These are phyloP conservation scores for Dendrolimus kikuchii DNA, from an alignment of 1,140 invertebrate species.

Conservation along the genomic window DNA sequence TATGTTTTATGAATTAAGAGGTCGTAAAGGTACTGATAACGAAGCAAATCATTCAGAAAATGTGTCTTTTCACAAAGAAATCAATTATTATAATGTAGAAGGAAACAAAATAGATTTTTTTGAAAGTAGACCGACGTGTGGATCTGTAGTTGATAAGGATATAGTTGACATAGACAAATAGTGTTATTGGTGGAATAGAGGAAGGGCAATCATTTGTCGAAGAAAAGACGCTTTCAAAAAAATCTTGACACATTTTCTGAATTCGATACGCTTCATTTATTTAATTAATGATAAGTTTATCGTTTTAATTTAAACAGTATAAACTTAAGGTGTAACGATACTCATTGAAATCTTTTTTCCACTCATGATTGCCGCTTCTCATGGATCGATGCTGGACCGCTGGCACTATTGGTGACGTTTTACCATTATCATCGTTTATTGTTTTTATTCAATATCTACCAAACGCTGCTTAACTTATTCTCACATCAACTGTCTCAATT, in stretches of 20 bases:
- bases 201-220: slow-evolving; percentile 69
- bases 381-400: slow-evolving; percentile 59
- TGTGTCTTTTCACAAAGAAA: slow-evolving; percentile 89
- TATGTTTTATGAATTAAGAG: slow-evolving; percentile 26
- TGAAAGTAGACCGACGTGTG: slow-evolving; percentile 68
- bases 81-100: slow-evolving; percentile 43
- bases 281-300: slow-evolving; percentile 7
- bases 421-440: slow-evolving; percentile 15
- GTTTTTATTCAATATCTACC: slow-evolving; percentile 24
- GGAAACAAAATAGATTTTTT: slow-evolving; percentile 66
- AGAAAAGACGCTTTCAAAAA: slow-evolving; percentile 64
- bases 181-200: slow-evolving; percentile 30
- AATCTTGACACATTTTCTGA: slow-evolving; percentile 73
- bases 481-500: not conserved
- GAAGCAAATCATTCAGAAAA: slow-evolving; percentile 80
- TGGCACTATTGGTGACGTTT: slow-evolving; percentile 64
- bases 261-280: slow-evolving; percentile 41
- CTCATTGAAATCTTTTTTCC: slow-evolving; percentile 70
- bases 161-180: slow-evolving; percentile 32
- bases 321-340: slow-evolving; percentile 27
- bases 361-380: slow-evolving; percentile 74
- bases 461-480: slow-evolving; percentile 52
- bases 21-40: slow-evolving; percentile 28
- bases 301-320: slow-evolving; percentile 6
- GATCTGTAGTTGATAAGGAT: slow-evolving; percentile 24